These are phyloP conservation scores for Mastacembelus armatus DNA, from an alignment of 2,797 vertebrate species.

Conservation along the genomic window DNA sequence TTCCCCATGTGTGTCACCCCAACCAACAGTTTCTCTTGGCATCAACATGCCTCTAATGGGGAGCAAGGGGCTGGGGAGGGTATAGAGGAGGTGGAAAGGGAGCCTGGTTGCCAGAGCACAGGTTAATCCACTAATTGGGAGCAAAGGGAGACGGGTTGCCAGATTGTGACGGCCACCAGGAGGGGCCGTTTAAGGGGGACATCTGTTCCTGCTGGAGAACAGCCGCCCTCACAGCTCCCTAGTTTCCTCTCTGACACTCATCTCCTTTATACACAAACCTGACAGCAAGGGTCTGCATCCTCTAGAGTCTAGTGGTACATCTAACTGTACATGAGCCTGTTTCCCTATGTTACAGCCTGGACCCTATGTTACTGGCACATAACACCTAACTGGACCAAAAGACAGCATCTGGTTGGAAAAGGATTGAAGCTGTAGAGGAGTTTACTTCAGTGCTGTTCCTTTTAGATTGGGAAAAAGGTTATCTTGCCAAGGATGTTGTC, in stretches of 20 bases:
- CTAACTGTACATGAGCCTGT: constrained; percentile 2
- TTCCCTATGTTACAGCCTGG: too few relatives aligned
- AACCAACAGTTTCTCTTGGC: constrained; percentile 47
- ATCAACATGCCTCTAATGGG: constrained; percentile 57
- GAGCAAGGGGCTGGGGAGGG: constrained; percentile 41
- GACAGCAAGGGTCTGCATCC: constrained; percentile 28
- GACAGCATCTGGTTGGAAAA: constrained; percentile 32
- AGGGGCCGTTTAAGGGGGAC: constrained; percentile 84
- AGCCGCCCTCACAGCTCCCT: constrained; percentile 75
- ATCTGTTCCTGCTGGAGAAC: constrained; percentile 85
- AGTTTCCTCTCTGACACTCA: constrained; percentile 68
- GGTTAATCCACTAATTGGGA: constrained; percentile 86
- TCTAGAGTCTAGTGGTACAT: constrained; percentile 1
- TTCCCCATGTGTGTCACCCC: neutral
- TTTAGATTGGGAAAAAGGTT: neutral
- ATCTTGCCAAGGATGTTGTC: constrained; percentile 31
- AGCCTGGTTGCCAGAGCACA: constrained; percentile 73
- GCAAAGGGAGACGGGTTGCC: constrained; percentile 79
- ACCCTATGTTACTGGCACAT: too few relatives aligned
- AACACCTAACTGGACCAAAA: constrained; percentile 15
- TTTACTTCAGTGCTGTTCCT: constrained; percentile 10
- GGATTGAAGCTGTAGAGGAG: constrained; percentile 37
- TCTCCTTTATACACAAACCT: constrained; percentile 64
- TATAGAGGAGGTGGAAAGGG: constrained; percentile 41
- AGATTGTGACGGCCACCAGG: constrained; percentile 84